Conservation (phyloP, 2,797 vertebrate genomes). For the Dendrocincla tyrannina region DNA sequence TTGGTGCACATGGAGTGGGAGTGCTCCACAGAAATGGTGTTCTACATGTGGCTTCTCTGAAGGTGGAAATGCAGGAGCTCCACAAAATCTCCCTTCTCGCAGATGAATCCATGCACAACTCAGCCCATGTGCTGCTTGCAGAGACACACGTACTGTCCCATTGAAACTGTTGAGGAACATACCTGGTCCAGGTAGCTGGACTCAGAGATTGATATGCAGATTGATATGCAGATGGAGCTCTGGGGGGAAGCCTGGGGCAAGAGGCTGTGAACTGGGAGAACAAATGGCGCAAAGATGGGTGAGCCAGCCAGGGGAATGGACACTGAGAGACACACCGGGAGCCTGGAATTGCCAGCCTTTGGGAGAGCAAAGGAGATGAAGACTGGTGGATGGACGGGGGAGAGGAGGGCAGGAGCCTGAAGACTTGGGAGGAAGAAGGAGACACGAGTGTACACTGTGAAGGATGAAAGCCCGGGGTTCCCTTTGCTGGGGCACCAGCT, state of each 20-base stretch:
- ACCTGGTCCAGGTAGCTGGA: neutral
- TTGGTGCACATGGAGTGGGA: neutral
- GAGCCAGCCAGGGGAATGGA: neutral
- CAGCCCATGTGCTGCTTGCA: slow-evolving; percentile 36
- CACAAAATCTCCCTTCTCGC: slow-evolving; percentile 47
- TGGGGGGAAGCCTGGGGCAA: neutral
- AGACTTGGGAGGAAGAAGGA: no score
- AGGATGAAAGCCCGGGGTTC: no score
- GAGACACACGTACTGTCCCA: slow-evolving; percentile 19
- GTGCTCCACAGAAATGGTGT: slow-evolving; percentile 41
- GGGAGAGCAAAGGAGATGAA: neutral
- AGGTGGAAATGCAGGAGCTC: slow-evolving; percentile 30
- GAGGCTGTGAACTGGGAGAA: neutral
- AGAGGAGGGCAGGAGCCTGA: no score
- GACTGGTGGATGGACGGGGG: no score
- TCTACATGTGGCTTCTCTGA: slow-evolving; percentile 46
- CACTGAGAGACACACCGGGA: no score
- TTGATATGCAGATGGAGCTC: neutral
- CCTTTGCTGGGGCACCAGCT: no score
- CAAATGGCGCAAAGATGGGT: neutral
- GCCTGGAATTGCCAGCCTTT: no score
- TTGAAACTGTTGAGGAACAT: neutral
- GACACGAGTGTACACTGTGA: no score
- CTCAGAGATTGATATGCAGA: neutral
- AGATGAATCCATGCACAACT: slow-evolving; percentile 27